Conservation (phyloP, 2,113 vertebrate genomes). For the Actenoides lindsayi region DNA sequence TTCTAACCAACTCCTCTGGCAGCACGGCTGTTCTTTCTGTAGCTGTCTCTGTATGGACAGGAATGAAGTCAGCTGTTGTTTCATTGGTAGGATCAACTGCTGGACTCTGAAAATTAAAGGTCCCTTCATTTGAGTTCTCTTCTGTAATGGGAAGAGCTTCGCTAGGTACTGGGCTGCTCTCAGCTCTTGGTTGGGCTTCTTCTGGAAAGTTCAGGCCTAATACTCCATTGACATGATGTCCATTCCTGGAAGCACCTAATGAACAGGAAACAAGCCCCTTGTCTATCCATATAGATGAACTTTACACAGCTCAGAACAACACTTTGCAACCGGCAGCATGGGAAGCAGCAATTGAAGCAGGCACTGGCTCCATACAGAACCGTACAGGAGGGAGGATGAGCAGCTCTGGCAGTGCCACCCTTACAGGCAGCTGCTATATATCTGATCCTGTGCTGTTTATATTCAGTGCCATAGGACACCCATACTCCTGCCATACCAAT, state of each 20-base stretch:
- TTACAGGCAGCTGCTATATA: not conserved
- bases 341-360: not conserved
- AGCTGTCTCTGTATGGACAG: not conserved
- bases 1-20: not conserved
- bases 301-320: not conserved
- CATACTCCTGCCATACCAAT: not conserved
- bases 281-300: rapidly evolving
- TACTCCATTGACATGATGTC: not conserved
- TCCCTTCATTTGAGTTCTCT: rapidly evolving
- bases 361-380: not conserved
- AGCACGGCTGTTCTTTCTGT: not conserved
- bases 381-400: not conserved
- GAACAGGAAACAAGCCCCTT: not conserved
- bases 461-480: not conserved
- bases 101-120: not conserved
- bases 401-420: not conserved
- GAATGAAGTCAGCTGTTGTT: rapidly evolving
- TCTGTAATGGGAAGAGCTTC: not conserved
- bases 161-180: not conserved
- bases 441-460: not conserved
- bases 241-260: not conserved
- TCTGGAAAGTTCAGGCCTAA: not conserved
- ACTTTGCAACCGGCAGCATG: not conserved
- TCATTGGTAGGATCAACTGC: not conserved
- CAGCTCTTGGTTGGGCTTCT: not conserved